phyloP scores from a whole-genome alignment of 2,113 vertebrate species.

The Brienomyrus longianalis region DNA sequence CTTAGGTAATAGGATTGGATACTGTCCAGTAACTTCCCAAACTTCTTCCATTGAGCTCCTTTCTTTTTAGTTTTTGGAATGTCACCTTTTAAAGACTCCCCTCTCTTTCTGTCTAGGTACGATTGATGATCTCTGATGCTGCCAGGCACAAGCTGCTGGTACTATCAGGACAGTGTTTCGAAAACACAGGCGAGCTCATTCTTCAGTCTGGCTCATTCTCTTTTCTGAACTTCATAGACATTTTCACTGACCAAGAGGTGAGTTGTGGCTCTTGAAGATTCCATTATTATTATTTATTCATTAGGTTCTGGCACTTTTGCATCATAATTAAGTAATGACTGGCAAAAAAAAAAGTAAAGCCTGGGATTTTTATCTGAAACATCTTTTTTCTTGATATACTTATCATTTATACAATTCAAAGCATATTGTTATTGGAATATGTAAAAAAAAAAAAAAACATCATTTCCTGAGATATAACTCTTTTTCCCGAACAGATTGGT shows the following conservation, averaged over 20 bases:
- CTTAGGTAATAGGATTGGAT: neutral
- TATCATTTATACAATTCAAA: neutral
- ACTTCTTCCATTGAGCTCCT: neutral
- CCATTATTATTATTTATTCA: neutral
- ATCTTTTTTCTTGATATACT: neutral
- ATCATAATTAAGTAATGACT: neutral
- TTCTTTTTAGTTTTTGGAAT: neutral
- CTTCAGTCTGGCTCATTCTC: conserved; percentile 93
- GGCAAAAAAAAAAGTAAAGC: neutral
- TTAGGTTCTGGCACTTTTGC: neutral
- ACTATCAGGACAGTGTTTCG: conserved; percentile 85
- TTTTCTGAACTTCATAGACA: conserved; percentile 94
- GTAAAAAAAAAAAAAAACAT: neutral
- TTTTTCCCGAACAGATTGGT: conserved; percentile 69
- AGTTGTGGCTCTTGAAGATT: conserved; percentile 22
- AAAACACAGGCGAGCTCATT: conserved; percentile 91
- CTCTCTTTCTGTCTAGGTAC: conserved; percentile 63
- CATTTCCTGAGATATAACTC: neutral
- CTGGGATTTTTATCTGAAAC: neutral
- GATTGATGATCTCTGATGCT: conserved; percentile 89
- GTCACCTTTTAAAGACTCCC: neutral
- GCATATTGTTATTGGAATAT: neutral
- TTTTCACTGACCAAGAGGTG: conserved; percentile 96
- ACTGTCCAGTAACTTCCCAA: neutral
- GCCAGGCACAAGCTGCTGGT: conserved; percentile 90